Evolutionary conservation across 2,888 invertebrate species (phyloP).

Genomic region (Chironomus tentans): DNA sequence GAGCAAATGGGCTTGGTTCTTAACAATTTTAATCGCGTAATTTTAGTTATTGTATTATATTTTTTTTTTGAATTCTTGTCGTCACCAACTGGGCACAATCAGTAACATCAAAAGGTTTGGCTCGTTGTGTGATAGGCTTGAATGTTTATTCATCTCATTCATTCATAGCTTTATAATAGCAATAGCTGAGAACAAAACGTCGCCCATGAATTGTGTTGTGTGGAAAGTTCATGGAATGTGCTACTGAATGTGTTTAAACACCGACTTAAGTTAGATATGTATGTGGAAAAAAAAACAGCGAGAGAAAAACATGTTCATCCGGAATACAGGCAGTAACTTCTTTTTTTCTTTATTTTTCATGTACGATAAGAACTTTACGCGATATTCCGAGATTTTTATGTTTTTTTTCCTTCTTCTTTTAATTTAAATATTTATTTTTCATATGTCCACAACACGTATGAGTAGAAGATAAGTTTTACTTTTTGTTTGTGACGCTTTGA

Average conservation of each 20-base stretch:
- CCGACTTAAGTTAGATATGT: background rate
- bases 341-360: too few species aligned
- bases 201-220: too few species aligned
- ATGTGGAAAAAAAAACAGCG: background rate
- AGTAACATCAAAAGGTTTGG: background rate
- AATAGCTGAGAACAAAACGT: background rate
- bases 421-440: too few species aligned
- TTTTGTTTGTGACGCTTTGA: too few species aligned
- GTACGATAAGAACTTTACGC: too few species aligned
- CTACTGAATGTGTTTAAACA: background rate
- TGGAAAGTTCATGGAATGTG: background rate
- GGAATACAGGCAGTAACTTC: too few species aligned
- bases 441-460: too few species aligned
- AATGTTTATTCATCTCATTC: background rate
- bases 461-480: too few species aligned
- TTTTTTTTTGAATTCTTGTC: conserved; percentile 19
- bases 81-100: background rate
- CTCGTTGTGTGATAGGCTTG: background rate
- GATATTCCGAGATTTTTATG: too few species aligned
- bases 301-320: too few species aligned
- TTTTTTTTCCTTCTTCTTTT: too few species aligned
- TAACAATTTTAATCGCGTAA: conserved; percentile 20
- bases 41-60: background rate
- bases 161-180: background rate
- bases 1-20: conserved; percentile 16